phyloP scores from a whole-genome alignment of 2,888 invertebrate genomes.

The Deilephila elpenor region DNA sequence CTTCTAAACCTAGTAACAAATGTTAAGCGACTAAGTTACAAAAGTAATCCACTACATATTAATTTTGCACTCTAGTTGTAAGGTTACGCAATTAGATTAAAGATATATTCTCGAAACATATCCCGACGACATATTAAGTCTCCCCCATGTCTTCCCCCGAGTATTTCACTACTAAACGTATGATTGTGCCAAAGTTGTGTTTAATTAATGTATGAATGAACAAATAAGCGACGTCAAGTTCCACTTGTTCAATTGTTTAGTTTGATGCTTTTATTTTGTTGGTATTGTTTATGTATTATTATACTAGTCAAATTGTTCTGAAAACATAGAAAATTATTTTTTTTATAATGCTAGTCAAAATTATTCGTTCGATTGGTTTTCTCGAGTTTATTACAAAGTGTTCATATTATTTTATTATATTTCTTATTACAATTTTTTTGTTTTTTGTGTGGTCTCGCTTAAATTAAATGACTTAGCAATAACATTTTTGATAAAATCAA shows the following conservation, averaged over 20 bases:
- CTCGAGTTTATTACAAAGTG: conserved; percentile 53
- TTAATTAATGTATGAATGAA: conserved; percentile 53
- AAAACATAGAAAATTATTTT: conserved; percentile 65
- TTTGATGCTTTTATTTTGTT: conserved; percentile 55
- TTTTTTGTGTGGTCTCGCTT: conserved; percentile 71
- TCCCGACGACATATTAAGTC: conserved; percentile 65
- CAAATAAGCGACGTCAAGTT: conserved; percentile 57
- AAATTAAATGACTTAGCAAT: conserved; percentile 76
- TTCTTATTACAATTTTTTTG: conserved; percentile 59
- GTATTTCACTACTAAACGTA: conserved; percentile 72
- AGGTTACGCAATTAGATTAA: conserved; percentile 66
- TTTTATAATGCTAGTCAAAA: conserved; percentile 79
- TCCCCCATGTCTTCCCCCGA: conserved; percentile 80
- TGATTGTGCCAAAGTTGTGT: conserved; percentile 81
- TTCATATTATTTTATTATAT: conserved; percentile 58
- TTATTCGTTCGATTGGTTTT: conserved; percentile 64
- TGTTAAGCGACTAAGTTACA: conserved; percentile 29
- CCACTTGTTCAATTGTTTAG: conserved; percentile 48
- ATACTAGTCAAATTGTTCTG: conserved; percentile 80
- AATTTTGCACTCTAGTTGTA: conserved; percentile 80
- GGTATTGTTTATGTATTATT: conserved; percentile 58
- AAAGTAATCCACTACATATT: conserved; percentile 39
- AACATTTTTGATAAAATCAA: conserved; percentile 82
- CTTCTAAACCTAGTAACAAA: conserved; percentile 31
- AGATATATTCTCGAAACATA: conserved; percentile 69